These are phyloP conservation scores for Cephalopachus bancanus DNA, from an alignment of 2,797 vertebrate genomes.

Conservation along the genomic window DNA sequence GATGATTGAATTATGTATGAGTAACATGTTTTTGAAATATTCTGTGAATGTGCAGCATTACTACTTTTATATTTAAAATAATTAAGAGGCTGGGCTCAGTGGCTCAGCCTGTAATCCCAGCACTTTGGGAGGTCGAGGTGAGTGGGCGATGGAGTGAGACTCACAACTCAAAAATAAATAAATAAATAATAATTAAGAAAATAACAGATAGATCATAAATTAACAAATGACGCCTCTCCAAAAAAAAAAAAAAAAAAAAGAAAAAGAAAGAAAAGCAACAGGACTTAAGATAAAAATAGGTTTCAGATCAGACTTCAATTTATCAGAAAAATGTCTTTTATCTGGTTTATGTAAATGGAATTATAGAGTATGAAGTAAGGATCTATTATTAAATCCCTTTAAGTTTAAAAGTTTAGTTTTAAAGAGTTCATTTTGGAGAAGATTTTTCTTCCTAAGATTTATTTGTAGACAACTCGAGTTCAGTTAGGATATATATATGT, in stretches of 20 bases:
- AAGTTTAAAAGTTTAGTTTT: conserved; percentile 1
- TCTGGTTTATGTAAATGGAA: not conserved
- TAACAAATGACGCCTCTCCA: not conserved
- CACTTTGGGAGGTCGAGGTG: too few species aligned
- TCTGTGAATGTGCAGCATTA: not conserved
- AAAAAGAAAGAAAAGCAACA: not conserved
- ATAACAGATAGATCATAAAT: not conserved
- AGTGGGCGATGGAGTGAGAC: too few species aligned
- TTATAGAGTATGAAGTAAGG: not conserved
- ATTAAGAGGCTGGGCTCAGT: not conserved
- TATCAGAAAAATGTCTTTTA: not conserved
- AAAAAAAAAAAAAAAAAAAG: conserved; percentile 38
- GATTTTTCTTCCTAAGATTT: not conserved
- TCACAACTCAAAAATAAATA: too few species aligned
- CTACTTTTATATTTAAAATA: conserved; percentile 20
- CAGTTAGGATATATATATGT: not conserved
- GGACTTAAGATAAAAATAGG: not conserved
- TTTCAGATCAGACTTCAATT: not conserved
- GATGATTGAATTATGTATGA: not conserved
- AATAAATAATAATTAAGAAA: not conserved
- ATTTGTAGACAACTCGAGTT: not conserved
- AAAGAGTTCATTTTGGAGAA: not conserved
- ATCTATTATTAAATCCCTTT: not conserved
- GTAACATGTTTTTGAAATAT: conserved; percentile 15
- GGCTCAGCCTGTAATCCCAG: too few species aligned